Evolutionary conservation across 2,113 vertebrate genomes (phyloP).

Genomic region (Odocoileus virginianus): DNA sequence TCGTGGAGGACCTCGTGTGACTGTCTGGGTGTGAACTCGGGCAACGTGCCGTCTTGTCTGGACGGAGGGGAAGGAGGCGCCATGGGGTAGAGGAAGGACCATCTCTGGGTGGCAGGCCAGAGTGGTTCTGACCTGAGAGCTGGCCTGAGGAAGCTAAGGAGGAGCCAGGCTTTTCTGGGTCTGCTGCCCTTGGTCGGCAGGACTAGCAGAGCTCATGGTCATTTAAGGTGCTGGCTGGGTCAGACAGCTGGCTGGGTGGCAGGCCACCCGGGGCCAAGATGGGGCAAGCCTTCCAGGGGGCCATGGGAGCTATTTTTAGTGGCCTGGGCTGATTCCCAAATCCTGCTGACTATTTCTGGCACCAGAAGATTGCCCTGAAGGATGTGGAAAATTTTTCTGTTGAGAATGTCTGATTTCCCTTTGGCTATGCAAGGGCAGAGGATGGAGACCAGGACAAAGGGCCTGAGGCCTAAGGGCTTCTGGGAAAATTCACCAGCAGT

Average conservation of each 20-base stretch:
- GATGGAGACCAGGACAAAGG: constrained; percentile 52
- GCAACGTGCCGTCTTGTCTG: not conserved
- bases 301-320: constrained; percentile 79
- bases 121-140: not conserved
- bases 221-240: constrained; percentile 43
- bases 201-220: not conserved
- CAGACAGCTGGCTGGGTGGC: not conserved
- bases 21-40: accelerated
- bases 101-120: not conserved
- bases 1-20: accelerated
- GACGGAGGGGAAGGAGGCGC: not conserved
- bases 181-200: not conserved
- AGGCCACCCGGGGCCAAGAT: constrained; percentile 57
- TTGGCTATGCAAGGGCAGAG: constrained; percentile 43
- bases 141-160: not conserved
- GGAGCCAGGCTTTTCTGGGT: not conserved
- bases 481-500: constrained; percentile 1
- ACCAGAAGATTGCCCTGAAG: constrained; percentile 76
- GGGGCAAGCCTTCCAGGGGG: constrained; percentile 57
- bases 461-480: not conserved
- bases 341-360: constrained; percentile 76
- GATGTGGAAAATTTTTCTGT: constrained; percentile 65
- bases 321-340: constrained; percentile 78
- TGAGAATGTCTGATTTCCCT: constrained; percentile 63
- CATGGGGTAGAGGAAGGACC: not conserved